A percentile compares a stretch with the other conserved stretches of the same genome.
Evolutionary conservation across 2,113 vertebrate genomes (phyloP).

Genomic region (Lasiurus cinereus): DNA sequence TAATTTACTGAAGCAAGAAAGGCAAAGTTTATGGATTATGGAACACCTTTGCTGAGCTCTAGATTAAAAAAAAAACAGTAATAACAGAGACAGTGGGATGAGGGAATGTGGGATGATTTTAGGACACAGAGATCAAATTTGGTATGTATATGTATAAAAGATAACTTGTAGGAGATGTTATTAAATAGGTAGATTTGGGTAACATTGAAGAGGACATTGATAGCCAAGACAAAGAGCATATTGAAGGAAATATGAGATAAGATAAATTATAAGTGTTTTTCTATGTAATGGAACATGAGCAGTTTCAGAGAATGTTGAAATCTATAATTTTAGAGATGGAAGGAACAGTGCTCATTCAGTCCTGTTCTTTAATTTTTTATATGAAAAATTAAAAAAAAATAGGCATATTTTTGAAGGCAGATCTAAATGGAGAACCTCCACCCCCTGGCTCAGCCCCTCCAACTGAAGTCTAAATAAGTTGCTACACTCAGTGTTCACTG

Average conservation of each 20-base stretch:
- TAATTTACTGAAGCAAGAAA: background rate
- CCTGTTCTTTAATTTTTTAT: slow-evolving; percentile 51
- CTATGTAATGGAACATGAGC: background rate
- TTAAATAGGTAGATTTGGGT: background rate
- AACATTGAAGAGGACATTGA: background rate
- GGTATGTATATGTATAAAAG: background rate
- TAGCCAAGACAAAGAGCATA: background rate
- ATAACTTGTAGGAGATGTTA: background rate
- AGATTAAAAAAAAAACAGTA: background rate
- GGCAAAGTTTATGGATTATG: background rate
- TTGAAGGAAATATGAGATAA: slow-evolving; percentile 52
- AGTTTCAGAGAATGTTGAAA: background rate
- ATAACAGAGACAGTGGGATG: background rate
- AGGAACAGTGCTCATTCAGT: background rate
- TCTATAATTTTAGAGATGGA: slow-evolving; percentile 39
- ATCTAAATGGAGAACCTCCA: slow-evolving; percentile 14
- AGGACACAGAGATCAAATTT: background rate
- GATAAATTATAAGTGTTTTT: background rate
- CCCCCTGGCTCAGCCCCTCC: background rate
- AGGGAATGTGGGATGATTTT: background rate
- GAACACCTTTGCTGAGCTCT: background rate
- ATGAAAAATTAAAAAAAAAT: slow-evolving; percentile 10
- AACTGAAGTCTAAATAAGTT: background rate
- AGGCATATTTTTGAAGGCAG: slow-evolving; percentile 42
- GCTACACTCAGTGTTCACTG: slow-evolving; percentile 10